Conservation (phyloP, 2,113 vertebrate genomes). For the Microcebus murinus region DNA sequence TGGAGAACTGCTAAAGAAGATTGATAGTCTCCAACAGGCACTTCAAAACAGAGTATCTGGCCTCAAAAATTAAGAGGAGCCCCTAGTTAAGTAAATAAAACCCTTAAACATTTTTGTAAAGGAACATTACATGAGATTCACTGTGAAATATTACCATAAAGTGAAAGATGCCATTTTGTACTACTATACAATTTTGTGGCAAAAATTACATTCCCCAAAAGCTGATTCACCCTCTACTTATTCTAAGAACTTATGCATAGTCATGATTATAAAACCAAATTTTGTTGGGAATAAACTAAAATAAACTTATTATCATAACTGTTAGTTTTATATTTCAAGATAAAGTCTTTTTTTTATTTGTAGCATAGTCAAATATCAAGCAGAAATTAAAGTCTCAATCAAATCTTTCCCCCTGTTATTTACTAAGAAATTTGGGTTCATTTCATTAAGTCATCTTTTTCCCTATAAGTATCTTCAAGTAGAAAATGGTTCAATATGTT, state of each 20-base stretch:
- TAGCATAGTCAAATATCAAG: no score
- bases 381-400: background rate
- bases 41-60: background rate
- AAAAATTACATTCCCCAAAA: constrained; percentile 10
- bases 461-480: background rate
- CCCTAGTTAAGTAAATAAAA: background rate
- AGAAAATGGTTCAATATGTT: background rate
- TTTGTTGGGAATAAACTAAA: constrained; percentile 17
- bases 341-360: background rate
- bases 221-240: background rate
- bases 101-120: background rate
- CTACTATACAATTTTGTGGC: background rate
- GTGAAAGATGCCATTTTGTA: background rate
- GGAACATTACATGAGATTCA: background rate
- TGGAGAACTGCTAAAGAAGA: constrained; percentile 18
- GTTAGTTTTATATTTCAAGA: background rate
- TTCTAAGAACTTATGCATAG: background rate
- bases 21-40: background rate
- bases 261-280: constrained; percentile 23
- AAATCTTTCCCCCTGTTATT: background rate
- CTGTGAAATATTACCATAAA: background rate
- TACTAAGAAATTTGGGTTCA: constrained; percentile 26
- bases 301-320: background rate
- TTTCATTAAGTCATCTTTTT: background rate
- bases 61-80: background rate